Evolutionary conservation across 1,140 invertebrate genomes (phyloP), one percentile per base, ranked within the genome.

Genomic region (Holotrichia oblita): DNA sequence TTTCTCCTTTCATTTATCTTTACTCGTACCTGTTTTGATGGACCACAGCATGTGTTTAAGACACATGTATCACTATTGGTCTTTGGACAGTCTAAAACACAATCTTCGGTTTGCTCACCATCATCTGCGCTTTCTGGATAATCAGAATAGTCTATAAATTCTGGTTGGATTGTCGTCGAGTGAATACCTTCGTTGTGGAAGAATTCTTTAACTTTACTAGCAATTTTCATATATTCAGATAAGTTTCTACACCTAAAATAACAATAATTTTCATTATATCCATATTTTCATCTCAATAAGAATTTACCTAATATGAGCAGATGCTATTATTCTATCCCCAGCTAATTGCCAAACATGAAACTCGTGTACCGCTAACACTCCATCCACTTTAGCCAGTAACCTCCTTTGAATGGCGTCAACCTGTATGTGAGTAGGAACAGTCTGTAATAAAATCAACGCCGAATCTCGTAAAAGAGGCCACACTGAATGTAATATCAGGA

Each of bases 311-410:
- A 98, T 97, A 84, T 98, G 96, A 3, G 96, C 96, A 9, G 96
- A 97, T 73, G 96, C 96, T 83, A 98, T 97, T 77, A 97, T 97
- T 81, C 96, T 90, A 87, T 97, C 95, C 0, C 95, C 95, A 22
- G 96, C 96, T 79, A 98, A 89, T 87, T 97, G 95, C 96, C 96
- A 98, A 2, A 98, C 95, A 84, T 98, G 96, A 85, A 98, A 97
- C 87, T 98, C 96, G 83, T 98, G 97, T 22, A 98, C 95, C 0
- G 96, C 95, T 61, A 97, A 87, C 14, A 98, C 95, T 0, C 96
- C 96, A 83, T 97, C 96, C 10, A 97, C 94, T 86, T 93, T 96
- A 82, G 94, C 92, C 40, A 97, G 84, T n/a, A 98, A 87, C 69
- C 94, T 90, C 80, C 93, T 91, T 84, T 97, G 95, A 82, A 98